phyloP scores from a whole-genome alignment of 2,113 vertebrate species.

The Oryzias celebensis region DNA sequence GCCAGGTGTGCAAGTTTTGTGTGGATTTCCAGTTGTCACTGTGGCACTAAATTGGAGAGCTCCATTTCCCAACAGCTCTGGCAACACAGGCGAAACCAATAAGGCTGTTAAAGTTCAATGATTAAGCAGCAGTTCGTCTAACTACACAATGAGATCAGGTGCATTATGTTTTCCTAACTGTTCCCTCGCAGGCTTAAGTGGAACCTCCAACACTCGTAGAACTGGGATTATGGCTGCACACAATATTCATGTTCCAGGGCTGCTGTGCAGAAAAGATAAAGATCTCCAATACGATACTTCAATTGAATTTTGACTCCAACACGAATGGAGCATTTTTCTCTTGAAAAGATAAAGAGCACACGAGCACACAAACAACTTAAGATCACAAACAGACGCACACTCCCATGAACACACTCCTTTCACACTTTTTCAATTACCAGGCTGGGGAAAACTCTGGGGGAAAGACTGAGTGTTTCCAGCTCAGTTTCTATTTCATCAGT shows the following conservation, averaged over 20 bases:
- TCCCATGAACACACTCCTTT: constrained; percentile 61
- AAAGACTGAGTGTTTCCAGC: constrained; percentile 76
- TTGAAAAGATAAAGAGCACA: constrained; percentile 67
- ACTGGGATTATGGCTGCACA: constrained; percentile 50
- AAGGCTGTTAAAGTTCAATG: background rate
- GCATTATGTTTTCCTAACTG: constrained; percentile 14
- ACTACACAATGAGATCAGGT: constrained; percentile 6
- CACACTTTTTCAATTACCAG: constrained; percentile 82
- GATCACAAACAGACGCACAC: constrained; percentile 42
- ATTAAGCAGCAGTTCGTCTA: constrained; percentile 8
- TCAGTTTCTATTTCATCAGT: constrained; percentile 82
- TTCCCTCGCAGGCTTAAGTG: constrained; percentile 8
- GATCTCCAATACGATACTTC: constrained; percentile 69
- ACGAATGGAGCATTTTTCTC: constrained; percentile 59
- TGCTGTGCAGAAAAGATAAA: constrained; percentile 56
- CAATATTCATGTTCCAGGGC: constrained; percentile 31
- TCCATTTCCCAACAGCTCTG: background rate
- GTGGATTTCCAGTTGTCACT: no score
- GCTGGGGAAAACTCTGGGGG: constrained; percentile 77
- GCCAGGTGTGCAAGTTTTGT: no score
- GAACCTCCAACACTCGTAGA: constrained; percentile 33
- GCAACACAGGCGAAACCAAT: constrained; percentile 8
- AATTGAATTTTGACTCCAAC: constrained; percentile 59
- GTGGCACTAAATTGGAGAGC: no score
- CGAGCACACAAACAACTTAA: constrained; percentile 45